Evolutionary conservation across 2,888 invertebrate genomes (phyloP), one percentile per base, ranked within the genome.

Genomic region (Microplitis deprimator): DNA sequence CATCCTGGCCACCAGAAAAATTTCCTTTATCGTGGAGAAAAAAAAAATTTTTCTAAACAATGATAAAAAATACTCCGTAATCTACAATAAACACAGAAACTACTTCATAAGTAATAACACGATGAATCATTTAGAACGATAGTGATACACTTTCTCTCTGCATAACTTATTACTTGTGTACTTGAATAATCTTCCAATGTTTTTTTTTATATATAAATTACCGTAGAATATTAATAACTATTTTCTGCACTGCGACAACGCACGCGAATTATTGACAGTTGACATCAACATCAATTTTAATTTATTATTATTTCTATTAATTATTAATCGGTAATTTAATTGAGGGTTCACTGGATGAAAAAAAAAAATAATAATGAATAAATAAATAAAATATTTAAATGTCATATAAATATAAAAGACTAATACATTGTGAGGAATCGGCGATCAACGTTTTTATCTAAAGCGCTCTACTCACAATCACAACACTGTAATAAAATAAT

Each of bases 1-100:
- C 87, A 88, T 88, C 73, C 82, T 83, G 50, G 8, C 50, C 4
- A 50, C 50, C 8, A 50, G 50, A 13, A 50, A 50, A 50, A 50
- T 13, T 13, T 13, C 13, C 10, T 50, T 13, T 13, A 50, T 50
- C 50, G 10, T 50, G 1, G 50, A 13, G 3, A 50, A 13, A 13
- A 13, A 50, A 50, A 50, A 13, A 13, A 50, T 50, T 50, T 50
- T 50, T 50, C 50, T 50, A 50, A 50, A 13, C 50, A 50, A 50
- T 50, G 50, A 50, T 8, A 50, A 50, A 50, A 50, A 50, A 50
- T 50, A 50, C 50, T 50, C 50, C 50, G 13, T 50, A 50, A 50
- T 50, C 50, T 50, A 50, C 4, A 50, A 50, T 50, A 50, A 50
- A 50, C 50, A 50, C 50, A 50, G 13, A 50, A 50, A 50, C 50